phyloP scores from a whole-genome alignment of 2,113 vertebrate genomes.

The Sporophila hypoxantha region DNA sequence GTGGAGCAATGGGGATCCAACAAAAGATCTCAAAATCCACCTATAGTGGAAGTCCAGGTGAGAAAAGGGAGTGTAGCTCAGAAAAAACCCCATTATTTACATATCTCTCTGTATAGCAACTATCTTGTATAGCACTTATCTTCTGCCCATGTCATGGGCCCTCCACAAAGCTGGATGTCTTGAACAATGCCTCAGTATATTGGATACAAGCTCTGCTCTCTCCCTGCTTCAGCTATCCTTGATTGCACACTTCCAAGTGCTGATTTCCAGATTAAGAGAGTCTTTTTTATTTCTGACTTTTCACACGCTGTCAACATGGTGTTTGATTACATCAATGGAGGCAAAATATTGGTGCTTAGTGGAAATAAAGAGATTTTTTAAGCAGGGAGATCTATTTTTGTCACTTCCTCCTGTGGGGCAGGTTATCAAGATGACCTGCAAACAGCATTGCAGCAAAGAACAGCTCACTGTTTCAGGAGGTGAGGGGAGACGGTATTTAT shows the following conservation, averaged over 20 bases:
- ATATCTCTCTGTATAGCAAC: neutral
- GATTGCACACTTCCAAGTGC: slow-evolving; percentile 31
- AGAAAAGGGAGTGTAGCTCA: neutral
- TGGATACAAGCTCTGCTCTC: slow-evolving; percentile 1
- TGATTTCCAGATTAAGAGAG: slow-evolving; percentile 52
- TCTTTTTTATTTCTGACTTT: slow-evolving; percentile 53
- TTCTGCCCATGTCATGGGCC: neutral
- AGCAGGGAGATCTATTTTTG: slow-evolving; percentile 37
- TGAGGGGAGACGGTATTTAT: slow-evolving; percentile 23
- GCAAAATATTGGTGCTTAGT: slow-evolving; percentile 4
- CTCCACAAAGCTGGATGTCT: slow-evolving; percentile 1
- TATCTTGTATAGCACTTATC: neutral
- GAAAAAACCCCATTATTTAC: neutral
- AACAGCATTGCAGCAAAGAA: slow-evolving; percentile 1
- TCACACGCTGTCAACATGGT: slow-evolving; percentile 23
- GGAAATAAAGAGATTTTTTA: slow-evolving; percentile 47
- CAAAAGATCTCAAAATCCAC: neutral
- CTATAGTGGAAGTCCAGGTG: neutral
- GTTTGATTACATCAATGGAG: slow-evolving; percentile 46
- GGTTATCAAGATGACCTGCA: slow-evolving; percentile 62
- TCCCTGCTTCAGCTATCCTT: neutral
- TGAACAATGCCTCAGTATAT: slow-evolving; percentile 22
- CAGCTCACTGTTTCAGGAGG: neutral
- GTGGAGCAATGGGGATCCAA: neutral
- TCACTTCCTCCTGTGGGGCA: slow-evolving; percentile 38